Evolutionary conservation across 2,797 vertebrate species (phyloP), one percentile per base, ranked within the genome.

Genomic region (Furcifer pardalis): DNA sequence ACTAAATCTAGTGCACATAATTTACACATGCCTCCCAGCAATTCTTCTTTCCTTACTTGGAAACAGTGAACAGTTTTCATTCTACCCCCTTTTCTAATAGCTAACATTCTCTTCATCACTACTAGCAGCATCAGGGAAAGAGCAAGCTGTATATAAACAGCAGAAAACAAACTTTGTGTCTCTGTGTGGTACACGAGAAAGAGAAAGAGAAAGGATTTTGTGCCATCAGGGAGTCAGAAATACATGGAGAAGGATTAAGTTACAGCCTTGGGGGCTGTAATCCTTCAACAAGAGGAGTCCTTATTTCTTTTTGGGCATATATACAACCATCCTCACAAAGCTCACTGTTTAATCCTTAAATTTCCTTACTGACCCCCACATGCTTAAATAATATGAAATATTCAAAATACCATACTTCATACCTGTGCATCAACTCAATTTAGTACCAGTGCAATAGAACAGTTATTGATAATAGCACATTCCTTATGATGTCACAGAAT

Each of bases 321-420:
- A 7, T 76, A 21, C 65, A 37, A 32, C 19, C 4, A 66, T 35
- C 56, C 49, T 1, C 0, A 17, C 25, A 72, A 0, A 4, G 0
- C 0, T 66, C 63, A 83, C 73, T 27, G 72, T 88, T 10, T 84
- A 12, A 32, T 79, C 73, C 77, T 71, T 17, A 56, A 21, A 56
- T 19, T 56, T 56, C 52, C 19, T 56, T 56, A 56, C 21, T 56
- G 52, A 21, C 52, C 52, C 52, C 17, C 15, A 13, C 52, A 56
- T 56, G 46, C 46, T 19, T 56, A 56, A 56, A 56, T 56, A 56
- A 21, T 56, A 5, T 56, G 52, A 56, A 56, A 56, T 56, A 23
- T 56, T 56, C 4, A 56, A 56, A 19, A 56, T 49, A 1, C 6
- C 52, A 56, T 21, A 17, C 17, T 56, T 56, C 19, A 21, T 21